Conservation (phyloP, 1,140 invertebrate genomes). For the Zelostemma sp. region DNA sequence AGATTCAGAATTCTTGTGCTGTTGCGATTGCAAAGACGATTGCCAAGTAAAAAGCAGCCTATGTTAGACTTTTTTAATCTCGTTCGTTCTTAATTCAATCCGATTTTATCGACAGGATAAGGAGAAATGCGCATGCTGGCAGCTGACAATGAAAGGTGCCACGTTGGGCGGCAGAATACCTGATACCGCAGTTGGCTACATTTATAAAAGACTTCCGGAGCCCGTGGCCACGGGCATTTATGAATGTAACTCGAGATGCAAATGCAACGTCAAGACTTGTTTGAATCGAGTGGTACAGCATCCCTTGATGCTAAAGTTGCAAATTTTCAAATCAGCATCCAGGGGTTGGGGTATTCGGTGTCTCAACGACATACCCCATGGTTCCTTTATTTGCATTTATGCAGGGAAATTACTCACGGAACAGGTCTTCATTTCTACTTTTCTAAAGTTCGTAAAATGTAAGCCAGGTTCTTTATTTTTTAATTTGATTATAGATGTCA, state of each 20-base stretch:
- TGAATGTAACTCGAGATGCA: slow-evolving; percentile 90
- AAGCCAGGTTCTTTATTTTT: no score
- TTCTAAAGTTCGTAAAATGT: no score
- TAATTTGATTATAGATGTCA: slow-evolving; percentile 66
- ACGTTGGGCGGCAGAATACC: slow-evolving; percentile 72
- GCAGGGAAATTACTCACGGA: slow-evolving; percentile 94
- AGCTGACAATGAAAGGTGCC: slow-evolving; percentile 86
- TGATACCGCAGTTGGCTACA: slow-evolving; percentile 82
- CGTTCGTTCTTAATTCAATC: no score
- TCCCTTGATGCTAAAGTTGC: slow-evolving; percentile 83
- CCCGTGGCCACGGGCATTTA: slow-evolving; percentile 92
- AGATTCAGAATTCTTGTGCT: slow-evolving; percentile 87
- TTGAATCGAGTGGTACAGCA: slow-evolving; percentile 91
- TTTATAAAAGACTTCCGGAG: slow-evolving; percentile 85
- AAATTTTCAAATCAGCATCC: slow-evolving; percentile 89
- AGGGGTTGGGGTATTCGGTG: slow-evolving; percentile 97
- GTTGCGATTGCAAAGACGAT: slow-evolving; percentile 94
- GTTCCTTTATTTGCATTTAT: slow-evolving; percentile 96
- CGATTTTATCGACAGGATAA: no score
- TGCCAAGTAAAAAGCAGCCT: slow-evolving; percentile 76
- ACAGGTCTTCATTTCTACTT: slow-evolving; percentile 77
- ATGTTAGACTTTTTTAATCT: slow-evolving; percentile 2
- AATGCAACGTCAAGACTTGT: slow-evolving; percentile 79
- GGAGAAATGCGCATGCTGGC: slow-evolving; percentile 91
- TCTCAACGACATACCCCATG: slow-evolving; percentile 93